Evolutionary conservation across 2,797 vertebrate species (phyloP).

Genomic region (Sebastes baramenuke): DNA sequence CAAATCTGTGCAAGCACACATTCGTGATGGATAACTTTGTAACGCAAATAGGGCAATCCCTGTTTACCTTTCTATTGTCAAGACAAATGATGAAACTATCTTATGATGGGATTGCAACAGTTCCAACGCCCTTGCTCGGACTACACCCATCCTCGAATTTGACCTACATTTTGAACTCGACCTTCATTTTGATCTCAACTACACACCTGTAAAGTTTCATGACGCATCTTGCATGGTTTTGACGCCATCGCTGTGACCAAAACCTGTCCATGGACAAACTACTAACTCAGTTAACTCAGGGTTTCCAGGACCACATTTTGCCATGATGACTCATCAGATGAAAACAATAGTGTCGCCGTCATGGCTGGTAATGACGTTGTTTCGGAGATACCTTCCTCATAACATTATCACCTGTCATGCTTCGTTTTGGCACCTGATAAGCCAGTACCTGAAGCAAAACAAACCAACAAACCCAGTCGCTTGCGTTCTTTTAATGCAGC

Average conservation of each 20-base stretch:
- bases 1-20: background rate
- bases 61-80: background rate
- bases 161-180: background rate
- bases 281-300: too few species aligned
- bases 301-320: too few species aligned
- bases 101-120: background rate
- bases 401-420: background rate
- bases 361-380: background rate
- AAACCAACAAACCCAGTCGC: background rate
- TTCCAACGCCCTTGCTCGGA: background rate
- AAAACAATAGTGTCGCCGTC: background rate
- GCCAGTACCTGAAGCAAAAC: conserved; percentile 1
- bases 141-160: background rate
- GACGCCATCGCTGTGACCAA: background rate
- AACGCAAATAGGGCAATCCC: background rate
- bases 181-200: background rate
- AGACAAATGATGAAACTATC: background rate
- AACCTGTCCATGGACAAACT: background rate
- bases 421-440: conserved; percentile 15
- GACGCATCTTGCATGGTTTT: background rate
- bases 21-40: background rate
- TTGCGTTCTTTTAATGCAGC: background rate
- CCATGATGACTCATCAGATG: too few species aligned
- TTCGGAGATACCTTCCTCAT: background rate
- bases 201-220: background rate